A percentile compares a stretch with the other conserved stretches of the same genome.
These are phyloP conservation scores for Papilio protenor DNA, from an alignment of 2,888 invertebrate species.

Conservation along the genomic window DNA sequence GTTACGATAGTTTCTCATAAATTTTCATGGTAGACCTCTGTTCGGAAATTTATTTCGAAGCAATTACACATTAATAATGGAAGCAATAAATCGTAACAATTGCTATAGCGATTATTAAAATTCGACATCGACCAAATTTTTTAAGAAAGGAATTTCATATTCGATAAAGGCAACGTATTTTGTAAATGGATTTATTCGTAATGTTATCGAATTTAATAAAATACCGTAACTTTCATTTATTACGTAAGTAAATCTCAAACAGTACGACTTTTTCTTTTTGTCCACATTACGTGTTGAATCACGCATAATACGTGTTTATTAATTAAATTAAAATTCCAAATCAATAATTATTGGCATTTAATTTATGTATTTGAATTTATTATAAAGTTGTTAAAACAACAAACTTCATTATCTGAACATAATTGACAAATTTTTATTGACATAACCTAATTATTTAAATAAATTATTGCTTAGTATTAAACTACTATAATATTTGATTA, in stretches of 20 bases:
- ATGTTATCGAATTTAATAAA: conserved; percentile 9
- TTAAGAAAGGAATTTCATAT: conserved; percentile 14
- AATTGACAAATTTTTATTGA: not conserved
- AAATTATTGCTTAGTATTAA: not conserved
- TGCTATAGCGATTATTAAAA: not conserved
- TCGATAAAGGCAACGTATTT: not conserved
- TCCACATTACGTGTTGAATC: conserved; percentile 11
- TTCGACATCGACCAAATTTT: not conserved
- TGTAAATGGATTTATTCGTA: conserved; percentile 17
- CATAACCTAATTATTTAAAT: not conserved
- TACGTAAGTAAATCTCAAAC: conserved; percentile 24
- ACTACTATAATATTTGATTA: not conserved
- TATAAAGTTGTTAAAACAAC: not conserved
- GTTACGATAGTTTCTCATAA: too few species aligned
- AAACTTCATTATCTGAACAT: not conserved
- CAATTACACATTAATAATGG: too few species aligned
- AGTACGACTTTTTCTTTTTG: conserved; percentile 21
- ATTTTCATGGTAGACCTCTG: too few species aligned
- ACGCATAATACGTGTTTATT: not conserved
- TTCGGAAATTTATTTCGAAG: not conserved
- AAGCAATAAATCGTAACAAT: not conserved
- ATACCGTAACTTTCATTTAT: conserved; percentile 18
- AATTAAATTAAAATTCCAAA: not conserved
- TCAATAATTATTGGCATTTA: not conserved
- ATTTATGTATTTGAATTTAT: not conserved